Base-by-base conservation (phyloP, 2,113 vertebrate genomes). In the Pseudopodoces humilis region DNA sequence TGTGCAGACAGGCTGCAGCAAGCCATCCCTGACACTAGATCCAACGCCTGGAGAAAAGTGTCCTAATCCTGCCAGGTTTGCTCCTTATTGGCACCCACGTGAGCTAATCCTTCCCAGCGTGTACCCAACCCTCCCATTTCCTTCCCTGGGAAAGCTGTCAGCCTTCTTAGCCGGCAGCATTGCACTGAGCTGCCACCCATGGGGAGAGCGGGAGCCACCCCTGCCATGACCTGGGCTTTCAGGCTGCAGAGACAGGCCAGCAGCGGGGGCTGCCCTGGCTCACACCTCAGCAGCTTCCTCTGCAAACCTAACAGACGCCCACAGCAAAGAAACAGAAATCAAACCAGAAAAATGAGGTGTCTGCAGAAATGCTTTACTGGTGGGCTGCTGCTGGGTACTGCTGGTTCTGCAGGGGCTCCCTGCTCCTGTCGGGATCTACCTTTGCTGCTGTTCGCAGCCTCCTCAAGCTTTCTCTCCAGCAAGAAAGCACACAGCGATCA, bases 241-340 rank as follows among this genome's bases (percentile, higher is more conserved):
- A 12, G 76, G 50, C 70, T 94, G 49, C 78, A 56, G 4, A 3
- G n/a, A 37, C 18, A 41, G 62, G 62, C 79, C 44, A 47, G 63
- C 68, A 25, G 6, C 0, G 0, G 31, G 52, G 28, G 25, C 68
- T 88, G 59, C 75, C 41, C 75, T 35, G 58, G 46, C 72, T 94
- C 41, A 47, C 58, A 85, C 55, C 55, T 83, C 8, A 2, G 63
- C 2, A 0, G 28, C 71, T 80, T 85, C 68, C 68, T 74, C 67
- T 88, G 80, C 83, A 88, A 86, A 83, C 60, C 64, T 10, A 70
- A 30, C 46, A 83, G 83, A 28, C 0, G 0, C 68, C 80, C 17
- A 1, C 43, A 46, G 60, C 81, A 78, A 82, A 83, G 72, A 94
- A 94, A 94, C 27, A 64, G 84, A 92, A 94, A 93, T 59, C 56